These are phyloP conservation scores for Murina feae DNA, from an alignment of 2,113 vertebrate species.

Conservation along the genomic window DNA sequence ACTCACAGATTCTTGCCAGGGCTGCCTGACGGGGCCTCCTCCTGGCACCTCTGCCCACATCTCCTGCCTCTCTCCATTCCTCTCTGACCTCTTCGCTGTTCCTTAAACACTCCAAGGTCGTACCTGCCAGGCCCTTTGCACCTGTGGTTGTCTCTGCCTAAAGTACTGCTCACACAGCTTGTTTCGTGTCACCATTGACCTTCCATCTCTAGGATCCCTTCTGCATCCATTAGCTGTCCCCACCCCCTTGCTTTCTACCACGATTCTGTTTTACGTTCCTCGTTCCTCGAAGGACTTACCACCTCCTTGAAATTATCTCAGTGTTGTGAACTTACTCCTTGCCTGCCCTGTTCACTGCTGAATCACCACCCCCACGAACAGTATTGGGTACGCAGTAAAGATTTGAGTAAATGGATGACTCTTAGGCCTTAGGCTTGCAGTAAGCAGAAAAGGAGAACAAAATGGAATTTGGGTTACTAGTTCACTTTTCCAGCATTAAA, in stretches of 20 bases:
- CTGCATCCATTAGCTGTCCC: not conserved
- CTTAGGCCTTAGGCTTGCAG: not conserved
- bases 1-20: too few relatives aligned
- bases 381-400: not conserved
- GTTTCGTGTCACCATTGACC: not conserved
- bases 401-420: not conserved
- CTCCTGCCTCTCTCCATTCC: not conserved
- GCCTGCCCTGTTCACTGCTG: not conserved
- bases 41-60: not conserved
- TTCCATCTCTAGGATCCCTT: not conserved
- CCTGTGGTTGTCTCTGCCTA: not conserved
- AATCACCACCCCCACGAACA: not conserved
- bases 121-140: not conserved
- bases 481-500: not conserved
- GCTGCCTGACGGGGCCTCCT: not conserved
- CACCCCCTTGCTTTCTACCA: fast-evolving
- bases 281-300: not conserved
- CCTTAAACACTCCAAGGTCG: not conserved
- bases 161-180: too few relatives aligned
- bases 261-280: not conserved
- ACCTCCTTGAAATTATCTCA: not conserved
- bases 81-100: not conserved
- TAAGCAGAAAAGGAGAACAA: not conserved
- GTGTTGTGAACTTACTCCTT: not conserved
- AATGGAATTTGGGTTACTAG: not conserved